phyloP scores from a whole-genome alignment of 2,888 invertebrate genomes.

The Eupithecia insigniata region DNA sequence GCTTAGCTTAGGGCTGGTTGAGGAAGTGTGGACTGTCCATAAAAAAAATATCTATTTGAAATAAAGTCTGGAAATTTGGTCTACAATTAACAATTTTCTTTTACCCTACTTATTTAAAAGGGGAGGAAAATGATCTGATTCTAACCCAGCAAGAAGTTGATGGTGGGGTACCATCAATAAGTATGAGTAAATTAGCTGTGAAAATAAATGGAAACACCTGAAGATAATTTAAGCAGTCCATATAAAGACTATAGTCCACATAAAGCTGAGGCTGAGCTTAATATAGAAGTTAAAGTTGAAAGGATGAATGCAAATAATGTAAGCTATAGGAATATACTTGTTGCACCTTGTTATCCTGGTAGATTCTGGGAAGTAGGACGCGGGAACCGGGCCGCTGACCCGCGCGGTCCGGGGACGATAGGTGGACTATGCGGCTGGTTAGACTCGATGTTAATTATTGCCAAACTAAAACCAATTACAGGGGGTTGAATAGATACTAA shows the following conservation, averaged over 20 bases:
- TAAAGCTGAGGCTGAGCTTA: not conserved
- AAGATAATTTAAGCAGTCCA: not conserved
- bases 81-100: too few relatives aligned
- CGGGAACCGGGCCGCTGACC: constrained; percentile 63
- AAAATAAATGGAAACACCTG: not conserved
- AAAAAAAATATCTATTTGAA: too few relatives aligned
- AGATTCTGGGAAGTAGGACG: constrained; percentile 55
- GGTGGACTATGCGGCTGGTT: constrained; percentile 41
- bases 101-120: too few relatives aligned
- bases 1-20: too few relatives aligned
- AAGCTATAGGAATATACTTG: constrained; percentile 53
- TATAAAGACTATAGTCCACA: not conserved
- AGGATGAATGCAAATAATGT: not conserved
- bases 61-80: too few relatives aligned
- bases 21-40: too few relatives aligned
- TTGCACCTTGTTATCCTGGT: constrained; percentile 48
- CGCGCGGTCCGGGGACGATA: constrained; percentile 51
- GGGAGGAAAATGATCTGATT: too few relatives aligned
- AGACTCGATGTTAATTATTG: constrained; percentile 5
- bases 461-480: not conserved
- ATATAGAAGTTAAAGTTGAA: not conserved
- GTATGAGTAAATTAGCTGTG: not conserved
- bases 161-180: too few relatives aligned
- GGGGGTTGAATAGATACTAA: not conserved
- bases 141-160: too few relatives aligned